Evolutionary conservation across 2,888 invertebrate genomes (phyloP), one percentile per base, ranked within the genome.

Genomic region (Troides oblongomaculatus): DNA sequence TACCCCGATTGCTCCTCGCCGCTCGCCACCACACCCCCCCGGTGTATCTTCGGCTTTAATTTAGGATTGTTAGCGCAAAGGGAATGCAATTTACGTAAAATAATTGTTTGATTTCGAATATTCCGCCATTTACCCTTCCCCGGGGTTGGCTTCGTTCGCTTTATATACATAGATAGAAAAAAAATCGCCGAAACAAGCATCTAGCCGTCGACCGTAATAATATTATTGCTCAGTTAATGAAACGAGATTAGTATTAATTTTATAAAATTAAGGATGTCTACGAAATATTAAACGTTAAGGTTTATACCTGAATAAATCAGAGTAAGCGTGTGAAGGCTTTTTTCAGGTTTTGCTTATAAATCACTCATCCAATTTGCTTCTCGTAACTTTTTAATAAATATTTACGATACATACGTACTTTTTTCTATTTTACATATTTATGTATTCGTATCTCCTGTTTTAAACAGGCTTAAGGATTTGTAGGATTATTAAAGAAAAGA

Each of bases 81-180:
- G 89, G 88, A 89, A 89, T 91, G 90, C 90, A 91, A 92, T 92
- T 90, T 92, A 89, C 85, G 88, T 88, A 84, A 89, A 89, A 90
- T 90, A 91, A 91, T 91, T 90, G 89, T 90, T 90, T 88, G 90
- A 91, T 89, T 90, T 88, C 84, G 79, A 87, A 88, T 84, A 88
- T 84, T 87, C 79, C 79, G 74, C 76, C 76, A 75, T 76, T 76
- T 75, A 81, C 81, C 84, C 82, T 80, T 81, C 78, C 75, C 69
- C 71, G 67, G 70, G 72, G 75, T 75, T 75, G 74, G 79, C 78
- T 80, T 84, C 85, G 86, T 86, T 87, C 83, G 80, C 80, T 84
- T 85, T 82, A 83, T 82, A 81, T 3, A 30, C 5, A 30, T 30
- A 30, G 3, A 30, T 30, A 30, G 2, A 3, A 30, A 30, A 76